A percentile compares a stretch with the other conserved stretches of the same genome.
These are phyloP conservation scores for Cephus cinctus DNA, from an alignment of 1,140 invertebrate genomes.

Conservation along the genomic window DNA sequence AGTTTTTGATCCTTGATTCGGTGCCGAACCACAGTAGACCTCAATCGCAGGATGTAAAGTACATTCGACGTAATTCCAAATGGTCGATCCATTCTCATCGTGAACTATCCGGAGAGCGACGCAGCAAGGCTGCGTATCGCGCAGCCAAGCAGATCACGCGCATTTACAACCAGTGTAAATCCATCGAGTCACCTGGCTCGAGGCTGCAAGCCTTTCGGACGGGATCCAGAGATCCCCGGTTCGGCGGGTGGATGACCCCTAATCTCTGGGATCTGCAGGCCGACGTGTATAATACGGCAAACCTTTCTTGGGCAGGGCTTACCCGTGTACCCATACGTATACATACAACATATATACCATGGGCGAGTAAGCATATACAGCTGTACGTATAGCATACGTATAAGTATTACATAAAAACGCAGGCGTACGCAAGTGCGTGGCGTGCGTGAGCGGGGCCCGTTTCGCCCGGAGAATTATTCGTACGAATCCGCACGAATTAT, in stretches of 20 bases:
- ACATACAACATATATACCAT: too few relatives aligned
- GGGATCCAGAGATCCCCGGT: not conserved
- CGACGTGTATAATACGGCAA: slow-evolving; percentile 7
- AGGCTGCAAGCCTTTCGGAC: not conserved
- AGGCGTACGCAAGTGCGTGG: too few relatives aligned
- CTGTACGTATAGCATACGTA: too few relatives aligned
- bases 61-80: not conserved
- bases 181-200: slow-evolving; percentile 6
- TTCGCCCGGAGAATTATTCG: too few relatives aligned
- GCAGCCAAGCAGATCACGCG: too few relatives aligned
- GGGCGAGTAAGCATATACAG: too few relatives aligned
- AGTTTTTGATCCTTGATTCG: not conserved
- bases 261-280: slow-evolving; percentile 10
- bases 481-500: too few relatives aligned
- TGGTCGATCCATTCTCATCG: not conserved
- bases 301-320: slow-evolving; percentile 5
- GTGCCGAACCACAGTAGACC: not conserved
- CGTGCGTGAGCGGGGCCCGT: too few relatives aligned
- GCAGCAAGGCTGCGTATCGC: too few relatives aligned
- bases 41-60: not conserved
- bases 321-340: too few relatives aligned
- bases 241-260: slow-evolving; percentile 19
- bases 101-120: not conserved
- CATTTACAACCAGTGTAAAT: not conserved
- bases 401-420: too few relatives aligned